Conservation (phyloP, 2,113 vertebrate species). For the Corydoras sp. region DNA sequence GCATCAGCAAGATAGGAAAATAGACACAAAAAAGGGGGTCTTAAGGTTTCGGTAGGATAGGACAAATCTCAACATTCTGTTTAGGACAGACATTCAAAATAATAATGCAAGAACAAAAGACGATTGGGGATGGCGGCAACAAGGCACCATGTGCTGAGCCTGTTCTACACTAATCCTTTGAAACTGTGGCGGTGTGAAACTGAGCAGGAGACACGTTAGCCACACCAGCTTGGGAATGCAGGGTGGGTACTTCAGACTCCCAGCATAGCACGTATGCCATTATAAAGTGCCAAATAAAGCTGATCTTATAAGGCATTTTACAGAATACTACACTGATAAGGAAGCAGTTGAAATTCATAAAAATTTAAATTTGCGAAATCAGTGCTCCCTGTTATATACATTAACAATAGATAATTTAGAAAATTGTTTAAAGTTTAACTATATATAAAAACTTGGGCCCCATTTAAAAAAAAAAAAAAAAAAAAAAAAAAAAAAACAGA, state of each 20-base stretch:
- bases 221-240: constrained; percentile 33
- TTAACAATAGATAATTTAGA: no score
- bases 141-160: constrained; percentile 43
- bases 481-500: background rate
- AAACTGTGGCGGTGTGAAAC: constrained; percentile 54
- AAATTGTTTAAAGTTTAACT: no score
- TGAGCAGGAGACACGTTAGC: constrained; percentile 37
- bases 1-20: constrained; percentile 65
- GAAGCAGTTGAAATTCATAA: constrained; percentile 10
- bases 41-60: constrained; percentile 14
- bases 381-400: no score
- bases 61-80: constrained; percentile 37
- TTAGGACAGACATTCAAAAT: constrained; percentile 58
- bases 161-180: constrained; percentile 65
- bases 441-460: no score
- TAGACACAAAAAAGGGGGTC: constrained; percentile 32
- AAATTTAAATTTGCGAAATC: no score
- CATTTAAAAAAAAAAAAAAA: background rate
- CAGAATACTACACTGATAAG: constrained; percentile 19
- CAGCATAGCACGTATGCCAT: constrained; percentile 25
- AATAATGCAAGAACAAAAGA: constrained; percentile 60
- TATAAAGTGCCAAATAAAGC: constrained; percentile 37
- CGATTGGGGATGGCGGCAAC: constrained; percentile 51
- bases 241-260: constrained; percentile 12
- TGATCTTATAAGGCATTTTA: constrained; percentile 19